Percentiles rank a stretch among this genome's conserved stretches.
These are phyloP conservation scores for Chaetura pelagica DNA, from an alignment of 2,113 vertebrate species.

Conservation along the genomic window DNA sequence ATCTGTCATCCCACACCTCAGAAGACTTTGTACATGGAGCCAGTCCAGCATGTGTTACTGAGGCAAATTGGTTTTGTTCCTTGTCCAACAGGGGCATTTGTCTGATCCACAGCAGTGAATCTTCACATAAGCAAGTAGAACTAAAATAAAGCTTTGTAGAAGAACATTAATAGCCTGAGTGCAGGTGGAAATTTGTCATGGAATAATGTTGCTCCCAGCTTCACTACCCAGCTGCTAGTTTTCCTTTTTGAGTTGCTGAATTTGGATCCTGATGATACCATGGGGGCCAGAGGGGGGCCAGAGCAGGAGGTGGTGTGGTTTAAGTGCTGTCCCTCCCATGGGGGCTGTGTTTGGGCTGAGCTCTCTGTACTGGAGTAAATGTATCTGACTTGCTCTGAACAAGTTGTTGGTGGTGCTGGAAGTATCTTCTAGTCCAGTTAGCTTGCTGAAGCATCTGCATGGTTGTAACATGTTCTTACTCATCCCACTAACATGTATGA, in stretches of 20 bases:
- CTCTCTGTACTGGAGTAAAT: neutral
- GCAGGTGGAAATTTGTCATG: neutral
- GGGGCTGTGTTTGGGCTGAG: neutral
- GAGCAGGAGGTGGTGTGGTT: neutral
- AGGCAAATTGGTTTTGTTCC: neutral
- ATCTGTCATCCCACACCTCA: neutral
- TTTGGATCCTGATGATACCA: neutral
- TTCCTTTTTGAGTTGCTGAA: neutral
- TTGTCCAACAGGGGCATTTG: neutral
- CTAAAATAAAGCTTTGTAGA: neutral
- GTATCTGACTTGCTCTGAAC: neutral
- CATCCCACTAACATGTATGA: conserved; percentile 13
- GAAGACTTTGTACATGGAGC: neutral
- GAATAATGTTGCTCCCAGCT: neutral
- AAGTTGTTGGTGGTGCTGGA: neutral
- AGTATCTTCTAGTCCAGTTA: neutral
- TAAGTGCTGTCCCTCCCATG: neutral
- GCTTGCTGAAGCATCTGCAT: neutral
- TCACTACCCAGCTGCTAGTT: neutral
- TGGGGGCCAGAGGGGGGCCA: neutral
- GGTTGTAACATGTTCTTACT: neutral
- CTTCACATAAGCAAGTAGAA: neutral
- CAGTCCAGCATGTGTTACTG: neutral
- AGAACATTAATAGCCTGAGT: neutral
- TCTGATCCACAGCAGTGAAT: neutral